phyloP scores from a whole-genome alignment of 2,113 vertebrate genomes.

The Myxocyprinus asiaticus region DNA sequence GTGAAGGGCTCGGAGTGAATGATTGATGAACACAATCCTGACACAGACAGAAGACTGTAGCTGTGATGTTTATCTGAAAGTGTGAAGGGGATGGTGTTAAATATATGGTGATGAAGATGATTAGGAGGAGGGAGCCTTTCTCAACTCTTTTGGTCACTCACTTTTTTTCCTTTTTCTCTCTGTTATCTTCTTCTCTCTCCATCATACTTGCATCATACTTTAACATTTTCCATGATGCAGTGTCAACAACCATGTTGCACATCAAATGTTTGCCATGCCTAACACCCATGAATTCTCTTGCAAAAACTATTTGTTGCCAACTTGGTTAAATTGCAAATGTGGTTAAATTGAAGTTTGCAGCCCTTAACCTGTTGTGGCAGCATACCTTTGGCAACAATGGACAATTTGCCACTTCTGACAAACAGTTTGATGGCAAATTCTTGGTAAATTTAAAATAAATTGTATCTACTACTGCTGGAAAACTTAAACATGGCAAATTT shows the following conservation, averaged over 20 bases:
- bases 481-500: too few relatives aligned
- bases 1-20: conserved; percentile 69
- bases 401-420: too few relatives aligned
- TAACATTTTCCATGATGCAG: not conserved
- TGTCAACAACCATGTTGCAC: too few relatives aligned
- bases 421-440: too few relatives aligned
- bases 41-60: conserved; percentile 54
- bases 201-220: not conserved
- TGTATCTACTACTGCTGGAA: too few relatives aligned
- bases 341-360: too few relatives aligned
- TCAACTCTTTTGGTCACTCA: not conserved
- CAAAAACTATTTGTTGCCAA: not conserved
- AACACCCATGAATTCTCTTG: not conserved
- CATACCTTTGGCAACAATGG: too few relatives aligned
- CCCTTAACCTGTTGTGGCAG: too few relatives aligned
- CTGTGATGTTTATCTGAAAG: conserved; percentile 28
- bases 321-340: not conserved
- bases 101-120: conserved; percentile 20
- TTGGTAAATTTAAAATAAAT: too few relatives aligned
- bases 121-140: conserved; percentile 3
- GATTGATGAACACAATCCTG: conserved; percentile 66
- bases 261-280: not conserved
- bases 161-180: conserved; percentile 1
- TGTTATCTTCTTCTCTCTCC: too few relatives aligned
- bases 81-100: not conserved